Evolutionary conservation across 2,888 invertebrate genomes (phyloP).

Genomic region (Zelleria hepariella): DNA sequence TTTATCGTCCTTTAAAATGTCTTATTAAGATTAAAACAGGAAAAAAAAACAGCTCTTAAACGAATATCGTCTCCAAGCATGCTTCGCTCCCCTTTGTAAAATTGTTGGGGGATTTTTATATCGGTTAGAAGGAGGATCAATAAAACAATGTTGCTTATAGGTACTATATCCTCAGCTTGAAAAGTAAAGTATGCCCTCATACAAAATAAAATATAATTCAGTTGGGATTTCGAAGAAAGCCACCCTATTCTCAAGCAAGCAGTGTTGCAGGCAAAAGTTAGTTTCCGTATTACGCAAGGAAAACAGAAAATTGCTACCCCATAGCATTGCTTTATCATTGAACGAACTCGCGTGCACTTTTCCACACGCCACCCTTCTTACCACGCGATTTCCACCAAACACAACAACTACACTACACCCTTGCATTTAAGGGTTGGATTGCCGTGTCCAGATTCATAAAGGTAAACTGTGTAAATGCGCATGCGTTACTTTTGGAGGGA

Average conservation of each 20-base stretch:
- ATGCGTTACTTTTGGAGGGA: conserved; percentile 67
- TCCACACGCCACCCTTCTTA: conserved; percentile 32
- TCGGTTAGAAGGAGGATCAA: no score
- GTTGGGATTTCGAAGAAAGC: no score
- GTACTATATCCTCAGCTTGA: no score
- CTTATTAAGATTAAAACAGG: neutral
- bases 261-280: neutral
- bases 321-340: conserved; percentile 26
- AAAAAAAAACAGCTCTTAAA: no score
- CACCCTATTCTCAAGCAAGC: neutral
- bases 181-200: no score
- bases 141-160: no score
- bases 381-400: conserved; percentile 10
- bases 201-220: no score
- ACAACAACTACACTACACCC: neutral
- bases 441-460: conserved; percentile 8
- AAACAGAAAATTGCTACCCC: conserved; percentile 50
- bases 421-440: neutral
- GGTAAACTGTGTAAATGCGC: conserved; percentile 30
- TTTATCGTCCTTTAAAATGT: neutral
- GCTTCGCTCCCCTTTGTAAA: no score
- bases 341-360: conserved; percentile 1
- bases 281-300: neutral
- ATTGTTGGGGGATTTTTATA: no score
- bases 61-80: no score